phyloP scores from a whole-genome alignment of 2,888 invertebrate species.

The Synergus japonicus region DNA sequence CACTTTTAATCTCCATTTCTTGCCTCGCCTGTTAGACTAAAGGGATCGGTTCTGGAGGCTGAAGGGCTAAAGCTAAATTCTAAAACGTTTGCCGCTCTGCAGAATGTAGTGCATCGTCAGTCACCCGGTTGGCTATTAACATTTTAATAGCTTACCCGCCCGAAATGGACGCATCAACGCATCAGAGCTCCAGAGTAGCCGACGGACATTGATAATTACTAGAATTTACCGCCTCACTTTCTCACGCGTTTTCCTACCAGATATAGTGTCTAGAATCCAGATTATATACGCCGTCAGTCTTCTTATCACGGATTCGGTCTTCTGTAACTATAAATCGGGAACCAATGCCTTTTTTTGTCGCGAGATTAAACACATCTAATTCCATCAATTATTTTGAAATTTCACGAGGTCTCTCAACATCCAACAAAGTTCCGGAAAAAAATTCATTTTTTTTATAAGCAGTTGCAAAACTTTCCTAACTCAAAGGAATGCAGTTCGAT shows the following conservation, averaged over 20 bases:
- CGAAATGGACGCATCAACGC: constrained; percentile 30
- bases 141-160: constrained; percentile 28
- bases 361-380: too few relatives aligned
- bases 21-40: not conserved
- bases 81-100: constrained; percentile 17
- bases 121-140: constrained; percentile 18
- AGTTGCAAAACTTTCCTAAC: not conserved
- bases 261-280: not conserved
- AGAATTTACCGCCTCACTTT: constrained; percentile 24
- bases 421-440: too few relatives aligned
- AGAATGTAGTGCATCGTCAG: constrained; percentile 15
- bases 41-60: not conserved
- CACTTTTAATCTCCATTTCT: constrained; percentile 56
- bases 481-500: not conserved
- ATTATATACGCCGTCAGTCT: not conserved
- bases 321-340: not conserved
- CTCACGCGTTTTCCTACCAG: constrained; percentile 28
- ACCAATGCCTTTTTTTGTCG: not conserved
- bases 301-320: not conserved
- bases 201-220: constrained; percentile 40
- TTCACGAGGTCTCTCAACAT: too few relatives aligned
- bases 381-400: too few relatives aligned
- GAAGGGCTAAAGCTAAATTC: constrained; percentile 6
- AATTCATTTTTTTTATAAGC: not conserved
- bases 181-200: not conserved